Conservation (phyloP, 2,888 invertebrate species). For the Dolichomitus sp. region DNA sequence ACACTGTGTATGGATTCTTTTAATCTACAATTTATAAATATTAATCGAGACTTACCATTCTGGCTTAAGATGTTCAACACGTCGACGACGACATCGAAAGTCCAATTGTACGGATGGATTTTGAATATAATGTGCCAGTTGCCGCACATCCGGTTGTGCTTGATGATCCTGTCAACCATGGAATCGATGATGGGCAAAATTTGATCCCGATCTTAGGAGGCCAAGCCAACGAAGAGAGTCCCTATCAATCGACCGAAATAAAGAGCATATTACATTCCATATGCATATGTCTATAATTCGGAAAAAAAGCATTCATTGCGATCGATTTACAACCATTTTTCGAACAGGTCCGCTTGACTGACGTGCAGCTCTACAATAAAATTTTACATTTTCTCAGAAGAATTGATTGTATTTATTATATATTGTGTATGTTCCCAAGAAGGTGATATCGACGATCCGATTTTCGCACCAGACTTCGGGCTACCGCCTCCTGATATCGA, state of each 20-base stretch:
- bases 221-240: background rate
- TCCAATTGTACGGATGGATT: background rate
- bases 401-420: background rate
- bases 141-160: too few species aligned
- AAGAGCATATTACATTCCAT: background rate
- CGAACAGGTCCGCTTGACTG: too few species aligned
- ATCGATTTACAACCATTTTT: too few species aligned
- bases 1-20: too few species aligned
- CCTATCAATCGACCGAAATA: background rate
- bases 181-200: too few species aligned
- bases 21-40: background rate
- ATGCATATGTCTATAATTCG: background rate
- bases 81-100: background rate
- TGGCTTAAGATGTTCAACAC: background rate
- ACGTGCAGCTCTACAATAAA: too few species aligned
- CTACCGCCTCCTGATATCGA: background rate
- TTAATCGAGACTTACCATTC: conserved; percentile 12
- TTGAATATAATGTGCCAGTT: background rate
- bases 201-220: background rate
- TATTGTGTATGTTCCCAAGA: background rate
- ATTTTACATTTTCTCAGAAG: background rate
- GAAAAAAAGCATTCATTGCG: too few species aligned
- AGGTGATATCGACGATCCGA: background rate
- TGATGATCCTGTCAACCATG: too few species aligned
- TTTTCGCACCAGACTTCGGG: background rate